Evolutionary conservation across 2,113 vertebrate species (phyloP).

Genomic region (Anser cygnoides): DNA sequence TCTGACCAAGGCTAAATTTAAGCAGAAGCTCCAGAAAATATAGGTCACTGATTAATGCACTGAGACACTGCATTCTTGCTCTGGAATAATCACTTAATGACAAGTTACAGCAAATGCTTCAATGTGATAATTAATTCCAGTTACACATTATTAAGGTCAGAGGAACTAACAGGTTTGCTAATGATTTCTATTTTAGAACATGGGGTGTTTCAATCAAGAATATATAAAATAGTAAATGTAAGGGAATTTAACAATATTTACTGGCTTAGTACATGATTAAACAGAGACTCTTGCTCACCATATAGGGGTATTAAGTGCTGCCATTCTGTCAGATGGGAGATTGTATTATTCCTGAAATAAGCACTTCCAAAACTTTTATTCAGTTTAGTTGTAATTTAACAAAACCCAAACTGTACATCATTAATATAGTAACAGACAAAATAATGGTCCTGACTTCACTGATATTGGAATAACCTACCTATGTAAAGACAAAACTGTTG

Average conservation of each 20-base stretch:
- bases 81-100: slow-evolving; percentile 62
- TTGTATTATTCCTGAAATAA: not conserved
- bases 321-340: not conserved
- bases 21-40: slow-evolving; percentile 62
- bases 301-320: not conserved
- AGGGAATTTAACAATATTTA: slow-evolving; percentile 44
- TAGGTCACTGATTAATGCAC: slow-evolving; percentile 72
- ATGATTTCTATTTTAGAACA: slow-evolving; percentile 55
- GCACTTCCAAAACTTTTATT: not conserved
- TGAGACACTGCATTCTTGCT: slow-evolving; percentile 61
- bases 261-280: not conserved
- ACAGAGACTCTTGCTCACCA: not conserved
- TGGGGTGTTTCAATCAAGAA: slow-evolving; percentile 29
- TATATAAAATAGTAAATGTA: slow-evolving; percentile 20
- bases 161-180: slow-evolving; percentile 45
- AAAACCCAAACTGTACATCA: not conserved
- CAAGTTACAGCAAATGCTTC: slow-evolving; percentile 59
- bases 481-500: not conserved
- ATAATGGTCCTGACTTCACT: not conserved
- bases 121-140: slow-evolving; percentile 66
- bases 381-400: not conserved
- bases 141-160: slow-evolving; percentile 62
- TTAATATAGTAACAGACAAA: not conserved
- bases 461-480: not conserved
- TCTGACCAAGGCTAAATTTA: slow-evolving; percentile 55